Evolutionary conservation across 1,140 invertebrate genomes (phyloP), one percentile per base, ranked within the genome.

Genomic region (Pentalonia nigronervosa): DNA sequence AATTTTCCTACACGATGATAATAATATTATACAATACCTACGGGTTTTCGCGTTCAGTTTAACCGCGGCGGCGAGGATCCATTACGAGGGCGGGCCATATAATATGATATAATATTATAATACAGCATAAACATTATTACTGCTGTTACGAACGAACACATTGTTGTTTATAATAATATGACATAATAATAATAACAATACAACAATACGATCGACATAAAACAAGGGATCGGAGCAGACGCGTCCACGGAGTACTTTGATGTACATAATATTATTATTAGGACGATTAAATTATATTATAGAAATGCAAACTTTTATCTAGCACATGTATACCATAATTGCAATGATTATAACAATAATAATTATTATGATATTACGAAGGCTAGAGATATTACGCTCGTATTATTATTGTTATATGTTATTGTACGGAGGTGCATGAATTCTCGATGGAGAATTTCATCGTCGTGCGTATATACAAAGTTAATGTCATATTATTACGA

Each of bases 401-500:
- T 67, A n/a, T 14, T 30, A 60, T 30, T 60, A 14, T 60, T 11
- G 25, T 53, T 30, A 67, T 67, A n/a, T 34, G 14, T 76, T 6
- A 76, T 30, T 67, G 60, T 67, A n/a, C 60, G 83, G 23, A 8
- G 25, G 8, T 25, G 11, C 34, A 21, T 23, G 36, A 90, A 90
- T 56, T 90, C 88, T 90, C 50, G 48, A 34, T 23, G 53, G 50
- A 23, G 45, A 90, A 53, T 90, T 34, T 56, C 81, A 4, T 41
- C 41, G 34, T 84, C 21, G 83, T 84, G 36, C 83, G 48, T n/a
- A 53, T 53, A 53, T 23, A 60, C 21, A 60, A 60, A 50, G 88
- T 90, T 90, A 60, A 90, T 36, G 48, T 90, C n/a, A 90, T 53
- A 90, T 45, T 53, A 89, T 90, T 53, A 84, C 41, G 36, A 83